Base-by-base conservation (phyloP, 2,888 invertebrate genomes). In the Netelia inedita region DNA sequence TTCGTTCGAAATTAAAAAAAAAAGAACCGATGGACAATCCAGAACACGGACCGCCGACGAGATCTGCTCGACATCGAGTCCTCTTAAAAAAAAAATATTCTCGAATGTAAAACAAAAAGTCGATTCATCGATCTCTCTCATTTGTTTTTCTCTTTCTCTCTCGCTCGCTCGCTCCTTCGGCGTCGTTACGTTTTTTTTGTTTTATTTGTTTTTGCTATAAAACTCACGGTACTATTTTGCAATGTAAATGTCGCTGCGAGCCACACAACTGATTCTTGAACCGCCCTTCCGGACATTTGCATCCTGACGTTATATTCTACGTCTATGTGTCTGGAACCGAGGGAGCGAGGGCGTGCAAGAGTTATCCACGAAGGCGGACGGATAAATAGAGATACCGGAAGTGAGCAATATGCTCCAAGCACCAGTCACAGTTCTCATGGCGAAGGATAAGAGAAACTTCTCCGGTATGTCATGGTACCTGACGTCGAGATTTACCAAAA, bases 311-410 rank as follows among this genome's bases (percentile, higher is more conserved):
- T 50, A 41, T 28, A 28, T 28, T 28, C 23, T 59, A 10, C 41
- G 23, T 79, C 21, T 53, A 46, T 46, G 14, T 46, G 14, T 46
- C 10, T 46, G 14, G 14, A 11, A 46, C 61, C 61, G 9, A 57
- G 61, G 28, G 65, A 0, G 72, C 41, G 65, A 53, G 63, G 14
- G 53, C 53, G 72, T 41, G 21, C 28, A 71, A 72, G 57, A 76
- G 68, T 79, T 65, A 63, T 79, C 63, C 71, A 50, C 65, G 71
- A 79, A 71, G 63, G 63, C 65, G 63, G 50, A 28, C 11, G 71
- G 71, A 72, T 55, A 72, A 71, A 71, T 55, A 79, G 71, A 65
- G 72, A 72, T 57, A 79, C 55, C 79, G 72, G 63, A 72, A 65
- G 65, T 21, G 71, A 71, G 6, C 61, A 14, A 61, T 57, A 61